A percentile compares a stretch with the other conserved stretches of the same genome.
These are phyloP conservation scores for Alauda arvensis DNA, from an alignment of 2,797 vertebrate genomes.

Conservation along the genomic window DNA sequence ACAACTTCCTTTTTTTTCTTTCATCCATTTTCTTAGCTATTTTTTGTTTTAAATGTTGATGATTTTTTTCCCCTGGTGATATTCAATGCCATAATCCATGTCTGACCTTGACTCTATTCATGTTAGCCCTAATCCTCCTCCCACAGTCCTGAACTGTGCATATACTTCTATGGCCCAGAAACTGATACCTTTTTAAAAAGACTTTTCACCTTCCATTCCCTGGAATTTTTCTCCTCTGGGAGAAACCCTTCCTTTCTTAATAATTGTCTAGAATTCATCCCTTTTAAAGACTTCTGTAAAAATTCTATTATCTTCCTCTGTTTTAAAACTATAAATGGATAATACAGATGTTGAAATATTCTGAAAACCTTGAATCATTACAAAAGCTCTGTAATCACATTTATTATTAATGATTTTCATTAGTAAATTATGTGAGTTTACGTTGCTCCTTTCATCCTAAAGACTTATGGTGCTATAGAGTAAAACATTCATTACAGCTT, in stretches of 20 bases:
- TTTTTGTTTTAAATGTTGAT: background rate
- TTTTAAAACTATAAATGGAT: background rate
- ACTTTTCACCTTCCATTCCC: background rate
- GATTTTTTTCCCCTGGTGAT: background rate
- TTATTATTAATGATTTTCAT: conserved; percentile 8
- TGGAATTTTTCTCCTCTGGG: background rate
- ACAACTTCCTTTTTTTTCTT: background rate
- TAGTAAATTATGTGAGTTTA: conserved; percentile 3
- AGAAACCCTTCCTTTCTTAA: background rate
- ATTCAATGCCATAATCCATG: background rate
- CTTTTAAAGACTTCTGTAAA: background rate
- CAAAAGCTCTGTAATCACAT: background rate
- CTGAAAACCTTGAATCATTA: background rate
- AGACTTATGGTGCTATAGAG: background rate
- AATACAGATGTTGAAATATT: background rate
- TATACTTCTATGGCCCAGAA: background rate
- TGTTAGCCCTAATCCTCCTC: background rate
- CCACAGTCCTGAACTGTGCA: background rate
- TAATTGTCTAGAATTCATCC: background rate
- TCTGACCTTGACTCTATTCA: background rate
- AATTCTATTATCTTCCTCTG: background rate
- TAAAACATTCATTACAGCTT: background rate
- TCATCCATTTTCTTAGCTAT: background rate
- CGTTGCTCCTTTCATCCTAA: background rate
- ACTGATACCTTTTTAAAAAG: background rate